Base-by-base conservation (phyloP, 2,797 vertebrate species). In the Phoebastria nigripes region DNA sequence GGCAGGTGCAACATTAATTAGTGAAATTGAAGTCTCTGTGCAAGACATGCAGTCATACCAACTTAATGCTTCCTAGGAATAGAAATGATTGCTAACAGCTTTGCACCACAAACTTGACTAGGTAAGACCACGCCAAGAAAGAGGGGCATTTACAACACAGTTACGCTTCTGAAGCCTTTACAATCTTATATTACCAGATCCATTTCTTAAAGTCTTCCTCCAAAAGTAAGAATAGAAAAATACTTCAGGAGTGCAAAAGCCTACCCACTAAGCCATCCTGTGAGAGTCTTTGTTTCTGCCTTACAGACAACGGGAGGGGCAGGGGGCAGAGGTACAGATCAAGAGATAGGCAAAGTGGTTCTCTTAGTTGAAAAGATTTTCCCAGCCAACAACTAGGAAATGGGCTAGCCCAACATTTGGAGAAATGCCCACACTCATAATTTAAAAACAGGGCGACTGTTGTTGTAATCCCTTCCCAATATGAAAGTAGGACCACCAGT, bases 1-100 rank as follows among this genome's bases (percentile, higher is more conserved):
- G 97, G 97, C 97, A 97, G 97, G 93, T 97, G 96, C 92, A 90
- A 88, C 91, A 89, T 92, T 97, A 96, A 97, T 97, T 96, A 98
- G 88, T 69, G 83, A 96, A 97, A 96, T 4, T 44, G 88, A 94
- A 94, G 90, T 88, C 88, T 93, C 82, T 79, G 56, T 63, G 87
- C 85, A 94, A 95, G 94, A 77, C 87, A 87, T 65, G 37, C 85
- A 88, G 80, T 63, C 62, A 67, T 37, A 92, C 31, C 62, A 89
- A 85, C 56, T 79, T 42, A 94, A 33, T 22, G 31, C 73, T 82
- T 84, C 81, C 56, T 9, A 86, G 73, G 82, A 92, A 76, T 4
- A 87, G 61, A 78, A 94, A 54, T 2, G 33, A 87, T 12, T 37
- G 59, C 71, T 47, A 82, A 70, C 41, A 90, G 88, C 73, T 93